phyloP scores from a whole-genome alignment of 2,113 vertebrate genomes.

The Centropristis striata region DNA sequence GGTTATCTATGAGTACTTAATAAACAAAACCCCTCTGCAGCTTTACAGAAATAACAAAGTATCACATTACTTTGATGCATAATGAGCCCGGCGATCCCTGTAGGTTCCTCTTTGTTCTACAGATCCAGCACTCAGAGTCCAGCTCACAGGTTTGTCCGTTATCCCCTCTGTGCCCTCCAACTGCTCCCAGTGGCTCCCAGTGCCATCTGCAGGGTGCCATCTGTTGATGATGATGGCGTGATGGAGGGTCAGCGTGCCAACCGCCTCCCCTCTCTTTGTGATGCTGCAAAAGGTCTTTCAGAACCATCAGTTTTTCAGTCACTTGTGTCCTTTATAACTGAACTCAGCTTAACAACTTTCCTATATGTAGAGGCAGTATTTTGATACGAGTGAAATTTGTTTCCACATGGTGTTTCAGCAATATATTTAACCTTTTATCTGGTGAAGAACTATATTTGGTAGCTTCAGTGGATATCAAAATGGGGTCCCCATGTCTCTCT shows the following conservation, averaged over 20 bases:
- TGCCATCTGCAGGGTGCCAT: constrained; percentile 61
- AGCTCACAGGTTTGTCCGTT: background rate
- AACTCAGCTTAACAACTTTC: background rate
- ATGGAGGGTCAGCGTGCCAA: constrained; percentile 26
- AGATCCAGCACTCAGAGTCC: background rate
- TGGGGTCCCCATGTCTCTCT: no score
- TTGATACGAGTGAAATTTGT: background rate
- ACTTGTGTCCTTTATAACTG: background rate
- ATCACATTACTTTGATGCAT: no score
- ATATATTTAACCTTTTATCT: no score
- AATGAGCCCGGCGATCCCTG: background rate
- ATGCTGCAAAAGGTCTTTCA: background rate
- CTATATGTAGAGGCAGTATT: background rate
- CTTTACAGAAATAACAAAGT: no score
- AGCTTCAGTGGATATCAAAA: no score
- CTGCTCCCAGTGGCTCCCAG: constrained; percentile 2
- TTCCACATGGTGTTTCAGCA: background rate
- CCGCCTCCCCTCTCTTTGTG: background rate
- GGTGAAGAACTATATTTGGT: no score
- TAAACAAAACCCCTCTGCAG: no score
- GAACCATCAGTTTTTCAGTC: no score
- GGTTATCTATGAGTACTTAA: background rate
- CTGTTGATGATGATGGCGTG: constrained; percentile 34
- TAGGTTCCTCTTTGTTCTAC: background rate
- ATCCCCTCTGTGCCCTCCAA: constrained; percentile 20